A percentile compares a stretch with the other conserved stretches of the same genome.
Conservation (phyloP, 2,113 vertebrate species). For the Gnathonemus longibarbis region DNA sequence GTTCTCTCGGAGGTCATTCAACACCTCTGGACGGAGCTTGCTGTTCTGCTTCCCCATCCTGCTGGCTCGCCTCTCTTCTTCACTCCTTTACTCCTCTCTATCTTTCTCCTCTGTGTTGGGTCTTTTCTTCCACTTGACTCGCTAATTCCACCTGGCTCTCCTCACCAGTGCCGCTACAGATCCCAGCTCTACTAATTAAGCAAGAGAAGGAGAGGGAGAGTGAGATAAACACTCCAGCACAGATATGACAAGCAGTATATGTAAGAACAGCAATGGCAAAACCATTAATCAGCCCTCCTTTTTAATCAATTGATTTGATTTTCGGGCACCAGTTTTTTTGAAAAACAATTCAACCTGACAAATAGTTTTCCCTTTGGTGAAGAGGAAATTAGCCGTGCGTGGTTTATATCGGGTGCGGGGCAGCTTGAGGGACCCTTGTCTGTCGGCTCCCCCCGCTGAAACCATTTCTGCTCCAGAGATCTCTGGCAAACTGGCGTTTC, state of each 20-base stretch:
- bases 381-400: not conserved
- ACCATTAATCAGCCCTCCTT: not conserved
- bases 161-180: not conserved
- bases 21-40: conserved; percentile 76
- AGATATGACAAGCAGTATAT: not conserved
- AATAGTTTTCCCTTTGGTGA: not conserved
- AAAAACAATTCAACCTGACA: not conserved
- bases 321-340: not conserved
- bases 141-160: not conserved
- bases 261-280: not conserved
- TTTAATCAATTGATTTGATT: conserved; percentile 8
- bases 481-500: not conserved
- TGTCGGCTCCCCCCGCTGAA: not conserved
- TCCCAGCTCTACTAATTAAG: not conserved
- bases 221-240: not conserved
- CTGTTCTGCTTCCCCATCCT: conserved; percentile 82
- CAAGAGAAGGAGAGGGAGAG: not conserved
- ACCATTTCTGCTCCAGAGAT: not conserved
- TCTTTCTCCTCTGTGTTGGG: not conserved
- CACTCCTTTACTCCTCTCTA: not conserved
- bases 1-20: conserved; percentile 79
- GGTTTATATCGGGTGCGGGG: not conserved
- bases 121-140: not conserved
- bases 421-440: not conserved
- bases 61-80: not conserved